phyloP scores from a whole-genome alignment of 2,113 vertebrate species.

The Picathartes gymnocephalus region DNA sequence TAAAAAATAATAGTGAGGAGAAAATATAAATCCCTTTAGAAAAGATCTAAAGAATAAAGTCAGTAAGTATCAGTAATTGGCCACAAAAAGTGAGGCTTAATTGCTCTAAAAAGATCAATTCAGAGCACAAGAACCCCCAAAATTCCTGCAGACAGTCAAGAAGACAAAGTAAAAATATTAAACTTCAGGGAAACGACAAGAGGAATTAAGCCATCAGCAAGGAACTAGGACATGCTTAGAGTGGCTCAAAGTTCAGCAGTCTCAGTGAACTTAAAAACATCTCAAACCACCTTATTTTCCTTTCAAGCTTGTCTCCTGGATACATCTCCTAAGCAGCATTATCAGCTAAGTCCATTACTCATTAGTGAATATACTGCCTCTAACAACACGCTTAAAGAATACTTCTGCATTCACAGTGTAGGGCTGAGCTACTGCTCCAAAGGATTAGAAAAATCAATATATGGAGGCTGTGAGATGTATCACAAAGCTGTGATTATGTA shows the following conservation, averaged over 20 bases:
- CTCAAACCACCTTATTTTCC: neutral
- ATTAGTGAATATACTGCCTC: neutral
- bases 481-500: constrained; percentile 35
- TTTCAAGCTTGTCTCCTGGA: constrained; percentile 25
- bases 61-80: neutral
- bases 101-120: neutral
- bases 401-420: neutral
- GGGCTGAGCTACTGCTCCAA: constrained; percentile 20
- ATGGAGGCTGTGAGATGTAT: constrained; percentile 37
- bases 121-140: neutral
- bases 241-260: neutral
- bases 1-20: neutral
- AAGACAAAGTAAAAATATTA: neutral
- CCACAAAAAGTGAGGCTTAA: neutral
- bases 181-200: neutral
- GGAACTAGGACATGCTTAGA: neutral
- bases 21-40: neutral
- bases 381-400: neutral
- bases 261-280: constrained; percentile 1
- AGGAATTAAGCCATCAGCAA: neutral
- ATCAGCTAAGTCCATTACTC: constrained; percentile 29
- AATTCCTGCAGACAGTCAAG: neutral
- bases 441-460: constrained; percentile 51
- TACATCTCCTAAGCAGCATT: constrained; percentile 34
- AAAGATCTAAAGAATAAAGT: neutral